phyloP scores from a whole-genome alignment of 2,888 invertebrate species.

The Phymatocera aterrima region DNA sequence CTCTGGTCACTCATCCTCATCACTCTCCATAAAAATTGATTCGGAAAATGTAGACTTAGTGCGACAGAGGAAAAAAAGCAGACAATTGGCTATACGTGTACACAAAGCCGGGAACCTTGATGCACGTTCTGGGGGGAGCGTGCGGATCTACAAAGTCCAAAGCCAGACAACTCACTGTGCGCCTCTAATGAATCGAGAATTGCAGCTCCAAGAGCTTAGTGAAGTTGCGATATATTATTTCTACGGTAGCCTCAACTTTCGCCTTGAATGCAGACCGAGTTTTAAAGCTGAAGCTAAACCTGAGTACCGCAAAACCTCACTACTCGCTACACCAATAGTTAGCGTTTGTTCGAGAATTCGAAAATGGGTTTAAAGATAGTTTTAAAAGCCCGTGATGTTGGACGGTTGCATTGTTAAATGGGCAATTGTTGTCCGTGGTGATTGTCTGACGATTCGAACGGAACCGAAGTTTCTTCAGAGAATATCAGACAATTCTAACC shows the following conservation, averaged over 20 bases:
- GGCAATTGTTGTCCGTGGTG: neutral
- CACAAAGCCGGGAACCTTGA: neutral
- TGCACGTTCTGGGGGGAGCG: neutral
- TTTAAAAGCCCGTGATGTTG: neutral
- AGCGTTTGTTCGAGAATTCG: neutral
- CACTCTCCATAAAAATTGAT: neutral
- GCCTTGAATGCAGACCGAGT: neutral
- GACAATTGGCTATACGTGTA: neutral
- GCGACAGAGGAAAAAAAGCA: neutral
- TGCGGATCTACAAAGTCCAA: neutral
- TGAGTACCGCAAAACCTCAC: neutral
- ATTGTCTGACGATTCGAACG: neutral
- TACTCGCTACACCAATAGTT: neutral
- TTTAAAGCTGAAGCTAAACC: slow-evolving; percentile 2
- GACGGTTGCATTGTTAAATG: neutral
- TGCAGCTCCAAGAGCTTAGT: neutral
- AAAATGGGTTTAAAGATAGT: neutral
- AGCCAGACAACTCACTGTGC: neutral
- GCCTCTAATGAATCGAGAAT: slow-evolving; percentile 16
- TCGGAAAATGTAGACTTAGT: neutral
- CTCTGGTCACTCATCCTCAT: neutral
- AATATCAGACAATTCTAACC: neutral
- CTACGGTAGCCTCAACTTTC: slow-evolving; percentile 6
- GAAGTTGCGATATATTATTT: neutral
- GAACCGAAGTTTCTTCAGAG: neutral